Evolutionary conservation across 2,797 vertebrate species (phyloP).

Genomic region (Monodelphis domestica): DNA sequence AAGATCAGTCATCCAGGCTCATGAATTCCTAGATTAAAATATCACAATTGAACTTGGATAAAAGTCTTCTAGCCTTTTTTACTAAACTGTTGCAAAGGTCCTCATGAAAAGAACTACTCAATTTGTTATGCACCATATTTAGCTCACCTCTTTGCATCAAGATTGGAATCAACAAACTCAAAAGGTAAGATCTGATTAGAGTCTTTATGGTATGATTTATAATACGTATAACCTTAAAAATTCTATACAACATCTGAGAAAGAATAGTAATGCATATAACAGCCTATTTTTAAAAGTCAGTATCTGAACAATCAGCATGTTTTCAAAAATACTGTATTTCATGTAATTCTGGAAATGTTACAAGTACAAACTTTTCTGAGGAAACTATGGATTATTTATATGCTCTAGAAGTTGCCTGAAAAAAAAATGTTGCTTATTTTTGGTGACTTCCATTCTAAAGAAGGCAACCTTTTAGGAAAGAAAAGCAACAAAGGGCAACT

Average conservation of each 20-base stretch:
- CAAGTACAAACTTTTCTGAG: background rate
- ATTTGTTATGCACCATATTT: background rate
- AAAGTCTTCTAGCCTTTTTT: background rate
- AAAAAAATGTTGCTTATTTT: background rate
- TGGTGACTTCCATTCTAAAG: background rate
- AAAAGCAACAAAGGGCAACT: background rate
- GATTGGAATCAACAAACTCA: rapidly evolving
- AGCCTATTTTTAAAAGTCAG: background rate
- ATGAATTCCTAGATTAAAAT: background rate
- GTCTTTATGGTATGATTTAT: background rate
- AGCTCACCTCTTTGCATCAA: rapidly evolving
- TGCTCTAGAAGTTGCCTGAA: background rate
- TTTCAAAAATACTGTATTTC: background rate
- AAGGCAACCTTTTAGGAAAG: background rate
- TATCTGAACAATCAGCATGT: too few relatives aligned
- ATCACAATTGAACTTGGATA: background rate
- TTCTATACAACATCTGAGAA: too few relatives aligned
- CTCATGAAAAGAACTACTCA: background rate
- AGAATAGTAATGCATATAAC: rapidly evolving
- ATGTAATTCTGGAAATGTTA: rapidly evolving
- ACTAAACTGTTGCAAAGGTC: background rate
- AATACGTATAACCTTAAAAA: background rate
- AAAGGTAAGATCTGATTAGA: rapidly evolving
- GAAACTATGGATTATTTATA: background rate
- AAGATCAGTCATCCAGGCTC: background rate